Evolutionary conservation across 2,797 vertebrate species (phyloP).

Genomic region (Squalus acanthias): DNA sequence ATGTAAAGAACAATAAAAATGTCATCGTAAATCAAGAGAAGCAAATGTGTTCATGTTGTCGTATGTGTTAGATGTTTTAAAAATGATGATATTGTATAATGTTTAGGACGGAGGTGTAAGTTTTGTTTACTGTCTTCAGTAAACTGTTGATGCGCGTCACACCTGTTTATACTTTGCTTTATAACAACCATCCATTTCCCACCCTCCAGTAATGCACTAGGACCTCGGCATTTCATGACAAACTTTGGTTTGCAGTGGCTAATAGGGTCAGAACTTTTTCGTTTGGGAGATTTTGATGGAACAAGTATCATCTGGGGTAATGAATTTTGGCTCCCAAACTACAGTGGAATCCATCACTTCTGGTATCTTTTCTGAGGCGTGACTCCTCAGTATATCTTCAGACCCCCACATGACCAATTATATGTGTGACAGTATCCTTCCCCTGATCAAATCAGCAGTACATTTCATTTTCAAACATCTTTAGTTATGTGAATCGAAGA

Average conservation of each 20-base stretch:
- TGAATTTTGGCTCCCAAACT: background rate
- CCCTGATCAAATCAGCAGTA: background rate
- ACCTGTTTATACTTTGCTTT: background rate
- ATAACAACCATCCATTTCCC: background rate
- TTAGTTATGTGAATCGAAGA: background rate
- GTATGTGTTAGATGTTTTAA: background rate
- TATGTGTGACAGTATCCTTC: background rate
- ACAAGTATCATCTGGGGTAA: background rate
- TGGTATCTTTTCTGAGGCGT: background rate
- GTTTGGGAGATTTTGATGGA: background rate
- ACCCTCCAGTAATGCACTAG: background rate
- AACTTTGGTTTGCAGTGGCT: background rate
- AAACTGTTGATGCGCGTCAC: background rate
- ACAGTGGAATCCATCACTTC: background rate
- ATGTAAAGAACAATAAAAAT: no score
- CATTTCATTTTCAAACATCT: background rate
- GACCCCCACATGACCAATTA: background rate
- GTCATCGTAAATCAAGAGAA: background rate
- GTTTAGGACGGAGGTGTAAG: background rate
- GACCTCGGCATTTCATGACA: background rate
- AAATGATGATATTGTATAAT: background rate
- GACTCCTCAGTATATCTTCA: conserved; percentile 2
- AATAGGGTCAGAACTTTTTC: background rate
- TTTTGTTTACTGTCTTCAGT: conserved; percentile 17
- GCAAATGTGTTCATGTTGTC: background rate